Percentiles rank a stretch among this genome's conserved stretches.
Conservation (phyloP, 2,888 invertebrate species). For the Drosophila merina region DNA sequence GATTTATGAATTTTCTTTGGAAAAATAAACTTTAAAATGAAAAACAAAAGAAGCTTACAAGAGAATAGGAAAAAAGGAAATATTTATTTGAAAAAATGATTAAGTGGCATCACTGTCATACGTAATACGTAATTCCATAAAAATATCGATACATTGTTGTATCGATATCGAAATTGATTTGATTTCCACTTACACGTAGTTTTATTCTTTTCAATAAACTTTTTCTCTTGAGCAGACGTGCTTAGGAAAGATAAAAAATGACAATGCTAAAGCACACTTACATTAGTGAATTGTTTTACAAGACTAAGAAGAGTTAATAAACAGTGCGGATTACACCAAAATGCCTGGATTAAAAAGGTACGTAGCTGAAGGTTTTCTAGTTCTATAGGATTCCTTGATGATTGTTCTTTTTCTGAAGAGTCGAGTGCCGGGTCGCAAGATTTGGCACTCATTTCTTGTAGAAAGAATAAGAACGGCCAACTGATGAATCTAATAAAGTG, state of each 20-base stretch:
- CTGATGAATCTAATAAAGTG: slow-evolving; percentile 55
- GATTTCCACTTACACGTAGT: no score
- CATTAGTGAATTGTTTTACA: background rate
- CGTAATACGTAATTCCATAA: no score
- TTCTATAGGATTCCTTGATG: slow-evolving; percentile 49
- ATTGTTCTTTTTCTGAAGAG: slow-evolving; percentile 74
- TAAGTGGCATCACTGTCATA: no score
- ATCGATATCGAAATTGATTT: no score
- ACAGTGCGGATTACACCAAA: background rate
- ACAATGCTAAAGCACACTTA: background rate
- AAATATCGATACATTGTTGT: no score
- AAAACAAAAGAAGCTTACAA: no score
- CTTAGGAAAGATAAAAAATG: background rate
- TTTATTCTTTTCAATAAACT: slow-evolving; percentile 4
- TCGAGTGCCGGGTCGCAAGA: slow-evolving; percentile 52
- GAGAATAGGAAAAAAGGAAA: no score
- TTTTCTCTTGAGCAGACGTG: background rate
- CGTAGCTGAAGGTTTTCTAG: slow-evolving; percentile 28
- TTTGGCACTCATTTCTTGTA: slow-evolving; percentile 62
- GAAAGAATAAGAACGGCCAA: slow-evolving; percentile 82
- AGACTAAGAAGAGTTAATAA: slow-evolving; percentile 6
- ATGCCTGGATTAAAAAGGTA: slow-evolving; percentile 13
- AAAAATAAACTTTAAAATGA: no score
- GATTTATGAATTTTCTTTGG: no score
- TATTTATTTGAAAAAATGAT: no score